Evolutionary conservation across 2,797 vertebrate species (phyloP).

Genomic region (Helarctos malayanus): DNA sequence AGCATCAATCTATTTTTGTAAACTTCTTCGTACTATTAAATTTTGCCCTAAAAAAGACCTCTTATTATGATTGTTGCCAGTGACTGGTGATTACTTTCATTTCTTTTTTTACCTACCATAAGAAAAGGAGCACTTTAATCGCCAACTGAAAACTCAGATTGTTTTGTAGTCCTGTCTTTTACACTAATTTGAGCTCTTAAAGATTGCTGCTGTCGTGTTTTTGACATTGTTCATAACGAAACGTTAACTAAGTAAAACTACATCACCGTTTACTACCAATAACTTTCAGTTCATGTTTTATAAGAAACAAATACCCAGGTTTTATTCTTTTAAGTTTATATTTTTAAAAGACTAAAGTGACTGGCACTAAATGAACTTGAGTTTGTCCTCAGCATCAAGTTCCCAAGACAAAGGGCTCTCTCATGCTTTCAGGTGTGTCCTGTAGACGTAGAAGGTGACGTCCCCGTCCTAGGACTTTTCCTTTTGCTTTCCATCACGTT

Average conservation of each 20-base stretch:
- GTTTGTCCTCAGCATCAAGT: constrained; percentile 78
- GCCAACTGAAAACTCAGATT: constrained; percentile 86
- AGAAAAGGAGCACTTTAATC: constrained; percentile 90
- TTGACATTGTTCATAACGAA: constrained; percentile 85
- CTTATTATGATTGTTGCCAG: constrained; percentile 89
- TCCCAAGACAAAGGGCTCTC: constrained; percentile 88
- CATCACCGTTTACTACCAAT: constrained; percentile 82
- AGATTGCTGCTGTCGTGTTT: constrained; percentile 88
- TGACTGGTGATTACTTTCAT: constrained; percentile 89
- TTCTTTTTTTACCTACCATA: constrained; percentile 88
- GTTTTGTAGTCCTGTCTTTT: constrained; percentile 86
- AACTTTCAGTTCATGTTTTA: constrained; percentile 85
- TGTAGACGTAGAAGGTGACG: constrained; percentile 72
- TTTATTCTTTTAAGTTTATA: constrained; percentile 65
- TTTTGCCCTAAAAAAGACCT: constrained; percentile 89
- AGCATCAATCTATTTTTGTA: constrained; percentile 92
- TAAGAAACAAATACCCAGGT: constrained; percentile 79
- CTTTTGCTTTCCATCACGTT: constrained; percentile 74
- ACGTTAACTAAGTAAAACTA: constrained; percentile 86
- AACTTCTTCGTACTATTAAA: constrained; percentile 90
- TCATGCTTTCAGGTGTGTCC: constrained; percentile 84
- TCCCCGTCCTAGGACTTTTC: constrained; percentile 78
- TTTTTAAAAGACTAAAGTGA: constrained; percentile 78
- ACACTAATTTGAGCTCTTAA: constrained; percentile 89
- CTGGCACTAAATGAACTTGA: constrained; percentile 87